Percentiles rank a stretch among this genome's conserved stretches.
These are phyloP conservation scores for Linnaemya tessellans DNA, from an alignment of 2,888 invertebrate genomes.

Conservation along the genomic window DNA sequence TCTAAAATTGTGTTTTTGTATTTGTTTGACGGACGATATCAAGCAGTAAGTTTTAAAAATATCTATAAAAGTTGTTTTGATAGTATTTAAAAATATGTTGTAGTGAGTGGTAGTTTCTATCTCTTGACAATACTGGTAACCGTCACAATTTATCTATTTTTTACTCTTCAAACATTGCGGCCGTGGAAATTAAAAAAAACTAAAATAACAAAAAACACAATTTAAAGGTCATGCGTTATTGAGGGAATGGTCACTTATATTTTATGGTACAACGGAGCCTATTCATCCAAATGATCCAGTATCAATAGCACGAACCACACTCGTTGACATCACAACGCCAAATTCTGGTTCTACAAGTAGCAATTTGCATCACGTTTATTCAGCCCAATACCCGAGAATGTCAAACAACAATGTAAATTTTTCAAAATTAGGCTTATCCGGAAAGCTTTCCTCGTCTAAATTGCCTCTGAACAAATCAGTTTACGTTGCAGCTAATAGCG, in stretches of 20 bases:
- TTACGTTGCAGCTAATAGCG: slow-evolving; percentile 73
- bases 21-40: too few relatives aligned
- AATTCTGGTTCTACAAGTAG: slow-evolving; percentile 78
- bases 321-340: slow-evolving; percentile 80
- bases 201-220: slow-evolving; percentile 26
- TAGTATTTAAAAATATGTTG: background rate
- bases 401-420: slow-evolving; percentile 77
- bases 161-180: slow-evolving; percentile 71
- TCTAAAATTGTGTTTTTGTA: too few relatives aligned
- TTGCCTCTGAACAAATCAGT: slow-evolving; percentile 77
- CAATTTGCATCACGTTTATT: slow-evolving; percentile 81
- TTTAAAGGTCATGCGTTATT: slow-evolving; percentile 91
- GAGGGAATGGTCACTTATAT: slow-evolving; percentile 96
- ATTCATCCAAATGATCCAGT: slow-evolving; percentile 87
- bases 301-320: slow-evolving; percentile 81
- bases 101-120: slow-evolving; percentile 18
- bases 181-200: slow-evolving; percentile 52
- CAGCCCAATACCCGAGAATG: slow-evolving; percentile 81
- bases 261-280: slow-evolving; percentile 92
- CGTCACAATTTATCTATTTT: background rate
- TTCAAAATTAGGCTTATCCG: slow-evolving; percentile 67
- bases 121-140: slow-evolving; percentile 39
- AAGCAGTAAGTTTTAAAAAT: too few relatives aligned
- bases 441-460: slow-evolving; percentile 74
- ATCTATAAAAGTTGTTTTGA: background rate